Conservation (phyloP, 2,888 invertebrate species). For the Yponomeuta plumbellus region DNA sequence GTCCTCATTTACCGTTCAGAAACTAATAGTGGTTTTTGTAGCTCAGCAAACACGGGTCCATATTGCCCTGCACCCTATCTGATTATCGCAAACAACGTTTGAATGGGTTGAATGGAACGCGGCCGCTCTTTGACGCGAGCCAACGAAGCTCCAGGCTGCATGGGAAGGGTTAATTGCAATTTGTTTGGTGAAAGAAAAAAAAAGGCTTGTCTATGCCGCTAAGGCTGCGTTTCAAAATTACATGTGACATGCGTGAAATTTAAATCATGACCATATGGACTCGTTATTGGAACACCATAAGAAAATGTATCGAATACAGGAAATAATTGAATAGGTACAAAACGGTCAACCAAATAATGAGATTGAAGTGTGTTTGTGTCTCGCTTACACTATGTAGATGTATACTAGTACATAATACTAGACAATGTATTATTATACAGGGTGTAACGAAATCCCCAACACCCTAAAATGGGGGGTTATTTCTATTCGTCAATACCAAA, state of each 20-base stretch:
- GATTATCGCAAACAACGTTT: conserved; percentile 62
- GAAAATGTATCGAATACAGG: no score
- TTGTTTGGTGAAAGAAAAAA: conserved; percentile 45
- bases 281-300: no score
- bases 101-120: conserved; percentile 30
- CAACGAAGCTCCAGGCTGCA: conserved; percentile 25
- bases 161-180: conserved; percentile 54
- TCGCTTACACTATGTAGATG: no score
- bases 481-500: no score
- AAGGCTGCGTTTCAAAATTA: not conserved
- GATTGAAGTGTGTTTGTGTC: no score
- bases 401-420: no score
- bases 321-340: no score
- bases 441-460: no score
- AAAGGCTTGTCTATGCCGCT: conserved; percentile 23
- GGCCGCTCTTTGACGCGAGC: conserved; percentile 2
- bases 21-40: conserved; percentile 9
- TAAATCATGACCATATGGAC: no score
- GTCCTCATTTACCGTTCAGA: not conserved
- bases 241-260: not conserved
- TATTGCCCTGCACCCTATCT: conserved; percentile 58
- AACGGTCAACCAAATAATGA: no score
- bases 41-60: conserved; percentile 53
- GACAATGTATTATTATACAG: no score
- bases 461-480: no score